These are phyloP conservation scores for Penaeus indicus DNA, from an alignment of 1,140 invertebrate species.

Conservation along the genomic window DNA sequence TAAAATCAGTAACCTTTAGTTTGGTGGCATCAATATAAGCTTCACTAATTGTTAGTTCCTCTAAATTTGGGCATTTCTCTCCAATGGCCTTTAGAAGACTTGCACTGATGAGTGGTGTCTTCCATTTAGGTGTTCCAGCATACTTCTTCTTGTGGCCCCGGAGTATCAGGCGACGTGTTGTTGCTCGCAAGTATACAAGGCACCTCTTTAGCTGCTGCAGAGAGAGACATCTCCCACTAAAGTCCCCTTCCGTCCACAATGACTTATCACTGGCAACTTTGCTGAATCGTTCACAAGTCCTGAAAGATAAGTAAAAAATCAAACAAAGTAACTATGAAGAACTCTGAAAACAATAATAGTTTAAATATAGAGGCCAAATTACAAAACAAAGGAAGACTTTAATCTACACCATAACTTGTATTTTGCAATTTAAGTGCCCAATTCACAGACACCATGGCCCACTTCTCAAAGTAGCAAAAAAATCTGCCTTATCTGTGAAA, in stretches of 20 bases:
- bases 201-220: slow-evolving; percentile 43
- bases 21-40: slow-evolving; percentile 62
- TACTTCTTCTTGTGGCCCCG: slow-evolving; percentile 59
- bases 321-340: not conserved
- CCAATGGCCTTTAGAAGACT: slow-evolving; percentile 48
- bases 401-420: not conserved
- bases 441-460: no score
- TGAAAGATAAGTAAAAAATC: slow-evolving; percentile 49
- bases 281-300: slow-evolving; percentile 62
- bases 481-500: no score
- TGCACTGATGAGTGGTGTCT: slow-evolving; percentile 57
- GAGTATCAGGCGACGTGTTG: slow-evolving; percentile 43
- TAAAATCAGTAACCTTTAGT: slow-evolving; percentile 59
- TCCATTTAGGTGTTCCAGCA: slow-evolving; percentile 47
- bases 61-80: slow-evolving; percentile 57
- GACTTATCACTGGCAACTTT: slow-evolving; percentile 64
- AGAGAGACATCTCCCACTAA: slow-evolving; percentile 59
- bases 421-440: no score
- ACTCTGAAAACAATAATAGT: slow-evolving; percentile 1
- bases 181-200: slow-evolving; percentile 33
- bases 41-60: slow-evolving; percentile 63
- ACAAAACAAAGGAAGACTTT: not conserved
- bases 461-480: no score
- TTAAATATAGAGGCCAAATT: slow-evolving; percentile 14
- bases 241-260: slow-evolving; percentile 61